These are phyloP conservation scores for Solea solea DNA, from an alignment of 2,113 vertebrate species.

Conservation along the genomic window DNA sequence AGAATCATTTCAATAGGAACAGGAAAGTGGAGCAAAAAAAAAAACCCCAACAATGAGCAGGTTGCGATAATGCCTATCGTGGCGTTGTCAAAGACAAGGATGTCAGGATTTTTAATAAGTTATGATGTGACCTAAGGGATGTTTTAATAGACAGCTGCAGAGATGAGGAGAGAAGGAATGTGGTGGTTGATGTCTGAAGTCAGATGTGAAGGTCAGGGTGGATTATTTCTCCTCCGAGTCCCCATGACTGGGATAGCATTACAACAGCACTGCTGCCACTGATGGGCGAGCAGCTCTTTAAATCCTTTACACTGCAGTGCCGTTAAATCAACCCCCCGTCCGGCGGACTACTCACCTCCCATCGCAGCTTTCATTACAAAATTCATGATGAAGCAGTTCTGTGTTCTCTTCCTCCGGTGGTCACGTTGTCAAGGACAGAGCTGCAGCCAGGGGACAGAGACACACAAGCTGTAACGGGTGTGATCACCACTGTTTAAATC, in stretches of 20 bases:
- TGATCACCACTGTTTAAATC: conserved; percentile 16
- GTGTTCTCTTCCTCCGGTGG: conserved; percentile 60
- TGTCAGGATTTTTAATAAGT: conserved; percentile 7
- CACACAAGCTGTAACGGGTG: conserved; percentile 46
- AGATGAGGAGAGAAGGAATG: neutral
- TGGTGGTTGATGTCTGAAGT: conserved; percentile 19
- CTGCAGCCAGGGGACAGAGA: conserved; percentile 67
- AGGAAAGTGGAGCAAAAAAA: conserved; percentile 4
- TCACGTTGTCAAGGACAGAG: conserved; percentile 63
- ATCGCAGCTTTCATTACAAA: conserved; percentile 82
- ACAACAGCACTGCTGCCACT: conserved; percentile 6
- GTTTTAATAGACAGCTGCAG: conserved; percentile 20
- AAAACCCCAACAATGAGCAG: neutral
- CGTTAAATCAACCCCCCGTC: conserved; percentile 71
- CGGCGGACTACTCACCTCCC: conserved; percentile 76
- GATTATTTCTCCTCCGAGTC: conserved; percentile 25
- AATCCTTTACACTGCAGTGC: conserved; percentile 76
- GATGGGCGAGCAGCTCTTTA: conserved; percentile 53
- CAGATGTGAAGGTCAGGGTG: conserved; percentile 46
- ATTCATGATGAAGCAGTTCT: conserved; percentile 81
- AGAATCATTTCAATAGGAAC: conserved; percentile 1
- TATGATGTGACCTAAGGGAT: neutral
- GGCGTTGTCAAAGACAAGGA: neutral
- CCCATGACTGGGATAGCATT: conserved; percentile 16
- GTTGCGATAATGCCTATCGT: neutral